A percentile compares a stretch with the other conserved stretches of the same genome.
Evolutionary conservation across 1,140 invertebrate species (phyloP).

Genomic region (Cyclina sinensis): DNA sequence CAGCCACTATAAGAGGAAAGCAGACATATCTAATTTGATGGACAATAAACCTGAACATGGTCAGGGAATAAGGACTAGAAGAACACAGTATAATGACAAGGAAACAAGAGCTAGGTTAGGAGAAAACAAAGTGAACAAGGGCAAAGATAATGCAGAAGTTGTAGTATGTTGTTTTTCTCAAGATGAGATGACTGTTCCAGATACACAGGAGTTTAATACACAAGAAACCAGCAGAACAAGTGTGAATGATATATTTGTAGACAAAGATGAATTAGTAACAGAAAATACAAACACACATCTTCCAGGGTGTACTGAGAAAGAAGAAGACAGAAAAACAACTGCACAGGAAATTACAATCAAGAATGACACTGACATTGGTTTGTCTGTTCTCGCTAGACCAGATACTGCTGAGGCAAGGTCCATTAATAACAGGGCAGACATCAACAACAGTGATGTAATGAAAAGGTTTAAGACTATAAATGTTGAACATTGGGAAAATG

Average conservation of each 20-base stretch:
- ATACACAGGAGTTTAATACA: constrained; percentile 44
- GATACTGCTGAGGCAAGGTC: neutral
- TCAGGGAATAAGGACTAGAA: neutral
- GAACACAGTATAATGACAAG: neutral
- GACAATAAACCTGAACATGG: too few species aligned
- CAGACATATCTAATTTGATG: neutral
- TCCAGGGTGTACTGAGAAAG: too few species aligned
- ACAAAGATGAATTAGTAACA: neutral
- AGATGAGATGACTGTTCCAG: constrained; percentile 16
- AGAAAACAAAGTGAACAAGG: too few species aligned
- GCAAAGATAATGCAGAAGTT: neutral
- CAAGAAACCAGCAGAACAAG: constrained; percentile 37
- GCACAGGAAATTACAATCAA: too few species aligned
- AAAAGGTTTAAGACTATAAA: neutral
- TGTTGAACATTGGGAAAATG: neutral
- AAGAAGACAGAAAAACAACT: too few species aligned
- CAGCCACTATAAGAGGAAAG: neutral
- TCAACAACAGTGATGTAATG: neutral
- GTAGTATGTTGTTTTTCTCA: neutral
- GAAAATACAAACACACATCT: neutral
- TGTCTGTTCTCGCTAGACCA: too few species aligned
- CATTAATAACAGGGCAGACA: neutral
- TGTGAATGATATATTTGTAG: constrained; percentile 9
- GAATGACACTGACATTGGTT: too few species aligned
- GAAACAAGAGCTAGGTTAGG: too few species aligned